phyloP scores from a whole-genome alignment of 30 jellyfish, hydroid and myxozoan genomes.

The Catostylus mosaicus region DNA sequence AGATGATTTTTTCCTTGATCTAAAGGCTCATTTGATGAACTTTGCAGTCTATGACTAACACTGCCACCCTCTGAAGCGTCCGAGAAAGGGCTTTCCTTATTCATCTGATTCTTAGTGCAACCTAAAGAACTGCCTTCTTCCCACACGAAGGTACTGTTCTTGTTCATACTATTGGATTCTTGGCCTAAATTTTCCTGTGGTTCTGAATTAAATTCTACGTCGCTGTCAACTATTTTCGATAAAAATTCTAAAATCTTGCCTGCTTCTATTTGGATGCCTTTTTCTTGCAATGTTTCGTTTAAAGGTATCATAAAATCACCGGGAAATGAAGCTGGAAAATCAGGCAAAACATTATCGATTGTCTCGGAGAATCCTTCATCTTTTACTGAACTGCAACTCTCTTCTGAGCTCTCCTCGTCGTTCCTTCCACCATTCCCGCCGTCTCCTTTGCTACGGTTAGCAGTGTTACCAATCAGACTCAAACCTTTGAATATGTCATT shows the following conservation, averaged over 20 bases:
- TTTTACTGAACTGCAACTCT: background rate
- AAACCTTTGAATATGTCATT: background rate
- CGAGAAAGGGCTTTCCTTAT: background rate
- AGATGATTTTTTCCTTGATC: too few relatives aligned
- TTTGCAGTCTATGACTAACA: too few relatives aligned
- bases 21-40: too few relatives aligned
- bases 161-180: too few relatives aligned
- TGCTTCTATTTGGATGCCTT: background rate
- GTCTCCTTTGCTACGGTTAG: background rate
- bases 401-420: background rate
- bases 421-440: background rate
- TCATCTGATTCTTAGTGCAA: too few relatives aligned
- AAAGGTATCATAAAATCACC: background rate
- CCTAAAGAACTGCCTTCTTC: too few relatives aligned
- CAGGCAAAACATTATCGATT: background rate
- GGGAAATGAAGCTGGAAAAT: background rate
- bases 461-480: background rate
- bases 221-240: slow-evolving; percentile 7
- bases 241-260: slow-evolving; percentile 28
- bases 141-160: too few relatives aligned
- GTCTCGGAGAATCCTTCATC: slow-evolving; percentile 23
- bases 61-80: too few relatives aligned
- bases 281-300: background rate
- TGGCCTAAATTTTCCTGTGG: too few relatives aligned
- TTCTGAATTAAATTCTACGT: background rate